Evolutionary conservation across 2,797 vertebrate genomes (phyloP).

Genomic region (Emydoidea blandingii): DNA sequence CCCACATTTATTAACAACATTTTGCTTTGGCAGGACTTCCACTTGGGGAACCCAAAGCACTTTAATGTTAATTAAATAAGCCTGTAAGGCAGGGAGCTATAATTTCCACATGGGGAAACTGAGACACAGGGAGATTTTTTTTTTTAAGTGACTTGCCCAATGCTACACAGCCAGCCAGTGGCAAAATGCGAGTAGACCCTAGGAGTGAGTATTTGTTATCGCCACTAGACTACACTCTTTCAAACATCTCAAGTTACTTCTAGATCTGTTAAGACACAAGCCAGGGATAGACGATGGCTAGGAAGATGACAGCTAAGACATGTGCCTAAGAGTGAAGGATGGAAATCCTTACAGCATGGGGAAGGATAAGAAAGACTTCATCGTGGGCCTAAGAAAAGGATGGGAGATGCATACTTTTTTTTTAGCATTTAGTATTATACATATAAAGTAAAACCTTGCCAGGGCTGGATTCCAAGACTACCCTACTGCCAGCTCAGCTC

Average conservation of each 20-base stretch:
- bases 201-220: not conserved
- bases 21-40: not conserved
- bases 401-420: not conserved
- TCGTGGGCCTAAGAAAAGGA: not conserved
- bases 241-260: not conserved
- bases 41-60: not conserved
- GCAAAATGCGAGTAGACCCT: conserved; percentile 3
- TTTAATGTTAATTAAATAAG: not conserved
- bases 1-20: not conserved
- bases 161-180: not conserved
- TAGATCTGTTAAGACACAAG: not conserved
- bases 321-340: not conserved
- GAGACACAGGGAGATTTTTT: not conserved
- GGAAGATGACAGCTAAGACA: not conserved
- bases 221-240: not conserved
- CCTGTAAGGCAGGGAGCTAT: not conserved
- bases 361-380: not conserved
- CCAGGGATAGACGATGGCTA: conserved; percentile 6
- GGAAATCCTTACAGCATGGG: not conserved
- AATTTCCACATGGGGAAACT: not conserved
- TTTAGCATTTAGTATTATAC: not conserved
- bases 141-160: conserved; percentile 17
- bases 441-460: not conserved
- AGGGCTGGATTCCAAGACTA: not conserved
- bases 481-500: not conserved